phyloP scores from a whole-genome alignment of 2,113 vertebrate genomes.

The Xiphias gladius region DNA sequence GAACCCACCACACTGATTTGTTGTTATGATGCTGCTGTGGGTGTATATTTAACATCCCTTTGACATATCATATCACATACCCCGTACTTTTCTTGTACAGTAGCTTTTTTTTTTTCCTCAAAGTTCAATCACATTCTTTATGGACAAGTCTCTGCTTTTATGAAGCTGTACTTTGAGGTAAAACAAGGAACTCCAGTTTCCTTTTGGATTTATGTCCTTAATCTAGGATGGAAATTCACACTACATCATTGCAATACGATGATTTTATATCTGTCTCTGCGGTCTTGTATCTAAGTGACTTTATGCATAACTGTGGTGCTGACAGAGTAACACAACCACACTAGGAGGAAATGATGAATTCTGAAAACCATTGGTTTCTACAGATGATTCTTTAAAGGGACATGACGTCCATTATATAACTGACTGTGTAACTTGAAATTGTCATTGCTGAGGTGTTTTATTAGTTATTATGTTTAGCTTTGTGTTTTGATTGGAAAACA shows the following conservation, averaged over 20 bases:
- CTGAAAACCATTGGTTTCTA: slow-evolving; percentile 47
- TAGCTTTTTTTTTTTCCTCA: not conserved
- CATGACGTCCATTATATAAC: slow-evolving; percentile 27
- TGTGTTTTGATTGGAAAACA: slow-evolving; percentile 37
- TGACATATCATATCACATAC: not conserved
- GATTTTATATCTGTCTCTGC: slow-evolving; percentile 59
- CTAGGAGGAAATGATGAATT: slow-evolving; percentile 60
- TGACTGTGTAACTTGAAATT: slow-evolving; percentile 14
- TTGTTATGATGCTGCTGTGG: slow-evolving; percentile 1
- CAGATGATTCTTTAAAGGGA: slow-evolving; percentile 32
- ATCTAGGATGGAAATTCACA: slow-evolving; percentile 51
- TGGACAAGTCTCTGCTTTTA: slow-evolving; percentile 26
- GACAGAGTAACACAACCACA: slow-evolving; percentile 62
- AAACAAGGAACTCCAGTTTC: slow-evolving; percentile 30
- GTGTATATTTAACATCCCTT: slow-evolving; percentile 45
- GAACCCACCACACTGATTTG: slow-evolving; percentile 39
- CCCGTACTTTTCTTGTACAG: not conserved
- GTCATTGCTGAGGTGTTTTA: not conserved
- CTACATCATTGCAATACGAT: slow-evolving; percentile 28
- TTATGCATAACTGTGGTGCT: slow-evolving; percentile 64
- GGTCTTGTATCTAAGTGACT: slow-evolving; percentile 61
- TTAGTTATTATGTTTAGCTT: slow-evolving; percentile 24
- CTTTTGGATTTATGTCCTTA: slow-evolving; percentile 44
- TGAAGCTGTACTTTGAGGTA: slow-evolving; percentile 12
- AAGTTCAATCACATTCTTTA: slow-evolving; percentile 17